Evolutionary conservation across 2,113 vertebrate species (phyloP).

Genomic region (Todiramphus chloris): DNA sequence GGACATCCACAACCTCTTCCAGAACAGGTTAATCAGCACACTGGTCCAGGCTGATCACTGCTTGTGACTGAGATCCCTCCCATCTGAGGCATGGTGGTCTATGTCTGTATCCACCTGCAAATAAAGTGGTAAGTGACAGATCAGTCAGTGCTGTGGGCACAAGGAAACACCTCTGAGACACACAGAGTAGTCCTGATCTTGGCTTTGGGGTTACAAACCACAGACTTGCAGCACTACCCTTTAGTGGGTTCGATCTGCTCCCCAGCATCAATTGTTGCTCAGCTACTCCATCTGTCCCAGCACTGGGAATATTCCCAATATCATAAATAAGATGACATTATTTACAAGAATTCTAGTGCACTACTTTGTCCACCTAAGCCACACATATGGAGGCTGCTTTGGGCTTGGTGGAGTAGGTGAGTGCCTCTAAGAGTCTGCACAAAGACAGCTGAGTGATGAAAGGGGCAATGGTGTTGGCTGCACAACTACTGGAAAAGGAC

Average conservation of each 20-base stretch:
- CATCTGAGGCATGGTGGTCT: not conserved
- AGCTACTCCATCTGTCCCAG: not conserved
- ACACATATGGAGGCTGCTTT: not conserved
- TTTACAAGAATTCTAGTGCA: not conserved
- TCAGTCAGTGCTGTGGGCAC: not conserved
- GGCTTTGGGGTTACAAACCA: not conserved
- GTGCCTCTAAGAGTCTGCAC: not conserved
- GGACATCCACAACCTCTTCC: not conserved
- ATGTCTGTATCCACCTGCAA: not conserved
- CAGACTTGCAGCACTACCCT: not conserved
- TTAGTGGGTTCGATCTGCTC: not conserved
- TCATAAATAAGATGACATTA: not conserved
- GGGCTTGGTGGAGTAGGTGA: not conserved
- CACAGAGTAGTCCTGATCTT: accelerated
- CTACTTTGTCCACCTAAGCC: not conserved
- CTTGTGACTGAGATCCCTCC: not conserved
- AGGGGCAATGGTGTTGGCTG: accelerated
- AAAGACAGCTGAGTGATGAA: not conserved
- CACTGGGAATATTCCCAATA: not conserved
- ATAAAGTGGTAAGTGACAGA: not conserved
- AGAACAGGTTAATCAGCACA: not conserved
- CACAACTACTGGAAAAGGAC: not conserved
- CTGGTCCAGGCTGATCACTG: not conserved
- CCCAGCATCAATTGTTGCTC: not conserved
- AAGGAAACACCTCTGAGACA: not conserved